These are phyloP conservation scores for Moxostoma hubbsi DNA, from an alignment of 2,797 vertebrate species.

Conservation along the genomic window DNA sequence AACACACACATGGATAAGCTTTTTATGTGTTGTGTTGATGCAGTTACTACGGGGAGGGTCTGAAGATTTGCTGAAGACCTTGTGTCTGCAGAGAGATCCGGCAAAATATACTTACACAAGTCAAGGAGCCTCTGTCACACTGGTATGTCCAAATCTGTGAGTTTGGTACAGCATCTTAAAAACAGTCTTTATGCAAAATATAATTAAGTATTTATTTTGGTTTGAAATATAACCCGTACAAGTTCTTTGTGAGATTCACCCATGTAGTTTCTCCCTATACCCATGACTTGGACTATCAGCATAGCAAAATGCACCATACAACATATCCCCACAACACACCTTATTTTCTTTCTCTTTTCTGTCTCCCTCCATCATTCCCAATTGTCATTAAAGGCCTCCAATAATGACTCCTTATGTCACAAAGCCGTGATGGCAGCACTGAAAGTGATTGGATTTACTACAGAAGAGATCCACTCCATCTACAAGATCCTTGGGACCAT, in stretches of 20 bases:
- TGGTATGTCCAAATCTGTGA: constrained; percentile 72
- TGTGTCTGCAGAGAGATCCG: constrained; percentile 81
- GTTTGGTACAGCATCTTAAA: background rate
- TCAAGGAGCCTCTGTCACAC: constrained; percentile 74
- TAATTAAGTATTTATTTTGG: too few species aligned
- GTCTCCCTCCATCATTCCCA: background rate
- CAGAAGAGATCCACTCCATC: constrained; percentile 78
- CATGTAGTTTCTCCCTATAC: background rate
- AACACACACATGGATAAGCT: background rate
- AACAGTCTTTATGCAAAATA: too few species aligned
- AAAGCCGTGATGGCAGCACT: constrained; percentile 82
- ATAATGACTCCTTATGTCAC: constrained; percentile 77
- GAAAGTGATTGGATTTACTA: constrained; percentile 85
- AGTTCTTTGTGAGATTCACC: too few species aligned
- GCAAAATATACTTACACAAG: constrained; percentile 79
- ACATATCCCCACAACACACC: too few species aligned
- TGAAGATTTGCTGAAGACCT: constrained; percentile 60
- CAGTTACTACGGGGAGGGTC: constrained; percentile 85
- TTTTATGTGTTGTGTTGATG: constrained; percentile 37
- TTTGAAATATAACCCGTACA: too few species aligned
- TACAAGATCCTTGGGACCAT: constrained; percentile 85
- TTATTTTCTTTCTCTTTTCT: too few species aligned
- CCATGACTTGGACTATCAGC: background rate
- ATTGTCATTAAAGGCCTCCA: constrained; percentile 64
- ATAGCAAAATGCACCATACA: too few species aligned